Conservation (phyloP, 2,113 vertebrate species). For the Podiceps cristatus region DNA sequence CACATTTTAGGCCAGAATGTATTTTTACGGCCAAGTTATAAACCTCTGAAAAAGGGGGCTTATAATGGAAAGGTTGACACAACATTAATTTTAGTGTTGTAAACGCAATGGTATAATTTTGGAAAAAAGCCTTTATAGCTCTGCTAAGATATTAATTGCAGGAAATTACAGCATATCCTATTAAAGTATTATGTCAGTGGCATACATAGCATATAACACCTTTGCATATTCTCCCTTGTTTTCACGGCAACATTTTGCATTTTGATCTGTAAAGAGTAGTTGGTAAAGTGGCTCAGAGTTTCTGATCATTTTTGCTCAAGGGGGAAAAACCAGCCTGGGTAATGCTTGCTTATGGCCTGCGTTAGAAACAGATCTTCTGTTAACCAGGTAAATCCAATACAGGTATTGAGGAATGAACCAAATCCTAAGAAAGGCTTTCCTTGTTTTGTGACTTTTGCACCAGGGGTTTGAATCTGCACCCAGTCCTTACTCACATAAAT, state of each 20-base stretch:
- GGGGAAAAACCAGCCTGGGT: not conserved
- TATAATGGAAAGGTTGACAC: slow-evolving; percentile 81
- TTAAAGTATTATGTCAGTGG: slow-evolving; percentile 79
- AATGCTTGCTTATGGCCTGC: not conserved
- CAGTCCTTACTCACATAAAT: not conserved
- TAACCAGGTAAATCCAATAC: not conserved
- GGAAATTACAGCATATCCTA: slow-evolving; percentile 83
- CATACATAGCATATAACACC: slow-evolving; percentile 72
- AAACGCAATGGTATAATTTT: slow-evolving; percentile 77
- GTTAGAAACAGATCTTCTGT: not conserved
- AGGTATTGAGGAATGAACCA: not conserved
- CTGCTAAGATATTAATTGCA: slow-evolving; percentile 80
- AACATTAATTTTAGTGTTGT: slow-evolving; percentile 77
- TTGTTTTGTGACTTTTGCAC: not conserved
- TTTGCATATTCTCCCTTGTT: slow-evolving; percentile 74
- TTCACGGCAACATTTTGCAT: slow-evolving; percentile 46
- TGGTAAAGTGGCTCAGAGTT: slow-evolving; percentile 56
- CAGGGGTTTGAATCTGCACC: not conserved
- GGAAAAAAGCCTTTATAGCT: slow-evolving; percentile 70
- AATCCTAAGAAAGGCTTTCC: not conserved
- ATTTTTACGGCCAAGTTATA: slow-evolving; percentile 69
- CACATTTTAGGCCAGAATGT: slow-evolving; percentile 51
- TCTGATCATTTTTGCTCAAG: slow-evolving; percentile 12
- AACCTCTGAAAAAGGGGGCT: slow-evolving; percentile 56
- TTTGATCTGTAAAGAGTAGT: slow-evolving; percentile 61